Evolutionary conservation across 2,797 vertebrate genomes (phyloP).

Genomic region (Myoxocephalus aenaeus): DNA sequence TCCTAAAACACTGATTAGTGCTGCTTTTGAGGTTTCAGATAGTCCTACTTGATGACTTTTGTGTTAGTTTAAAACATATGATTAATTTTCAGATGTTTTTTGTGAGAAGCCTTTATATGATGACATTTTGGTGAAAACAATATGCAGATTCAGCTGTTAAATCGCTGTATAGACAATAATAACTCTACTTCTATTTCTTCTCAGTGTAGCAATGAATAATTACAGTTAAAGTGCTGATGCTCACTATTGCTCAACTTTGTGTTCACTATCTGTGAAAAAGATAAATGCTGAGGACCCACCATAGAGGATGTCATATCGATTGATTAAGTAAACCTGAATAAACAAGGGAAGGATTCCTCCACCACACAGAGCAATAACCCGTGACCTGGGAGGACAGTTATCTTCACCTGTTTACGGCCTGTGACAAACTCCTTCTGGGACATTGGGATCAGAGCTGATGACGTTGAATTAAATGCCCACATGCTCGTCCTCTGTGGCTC

Average conservation of each 20-base stretch:
- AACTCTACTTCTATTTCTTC: neutral
- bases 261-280: neutral
- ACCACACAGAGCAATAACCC: neutral
- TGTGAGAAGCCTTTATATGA: too few species aligned
- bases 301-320: conserved; percentile 6
- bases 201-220: neutral
- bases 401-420: conserved; percentile 2
- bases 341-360: conserved; percentile 14
- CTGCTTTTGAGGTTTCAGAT: neutral
- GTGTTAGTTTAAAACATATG: neutral
- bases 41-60: neutral
- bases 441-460: conserved; percentile 12
- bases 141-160: neutral
- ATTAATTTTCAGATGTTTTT: neutral
- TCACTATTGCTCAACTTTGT: neutral
- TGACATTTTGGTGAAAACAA: neutral
- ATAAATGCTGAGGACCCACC: conserved; percentile 4
- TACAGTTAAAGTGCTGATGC: neutral
- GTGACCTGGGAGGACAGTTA: neutral
- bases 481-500: conserved; percentile 5
- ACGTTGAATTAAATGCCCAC: conserved; percentile 28
- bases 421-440: conserved; percentile 38
- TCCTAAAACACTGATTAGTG: neutral
- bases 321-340: neutral
- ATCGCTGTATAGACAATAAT: neutral